A percentile compares a stretch with the other conserved stretches of the same genome.
Evolutionary conservation across 2,113 vertebrate genomes (phyloP).

Genomic region (Monopterus albus): DNA sequence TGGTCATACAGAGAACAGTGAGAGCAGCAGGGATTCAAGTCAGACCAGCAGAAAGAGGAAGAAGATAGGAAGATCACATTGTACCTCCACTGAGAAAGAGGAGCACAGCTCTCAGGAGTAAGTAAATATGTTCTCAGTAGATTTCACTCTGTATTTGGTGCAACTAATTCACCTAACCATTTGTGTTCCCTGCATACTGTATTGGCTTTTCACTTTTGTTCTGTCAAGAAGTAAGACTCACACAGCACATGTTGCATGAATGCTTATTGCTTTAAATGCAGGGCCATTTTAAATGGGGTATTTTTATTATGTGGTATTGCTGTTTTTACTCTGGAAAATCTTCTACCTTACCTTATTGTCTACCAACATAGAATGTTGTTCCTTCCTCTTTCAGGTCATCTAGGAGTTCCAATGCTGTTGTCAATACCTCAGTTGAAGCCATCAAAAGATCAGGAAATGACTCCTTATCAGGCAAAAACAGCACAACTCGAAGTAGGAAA

Average conservation of each 20-base stretch:
- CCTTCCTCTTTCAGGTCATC: conserved; percentile 24
- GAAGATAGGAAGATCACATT: conserved; percentile 39
- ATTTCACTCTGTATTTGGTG: background rate
- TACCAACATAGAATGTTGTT: background rate
- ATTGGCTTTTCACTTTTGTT: no score
- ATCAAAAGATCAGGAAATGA: conserved; percentile 38
- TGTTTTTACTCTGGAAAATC: background rate
- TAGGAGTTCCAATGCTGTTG: background rate
- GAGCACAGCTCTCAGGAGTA: conserved; percentile 52
- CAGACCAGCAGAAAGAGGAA: conserved; percentile 27
- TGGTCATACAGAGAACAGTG: conserved; percentile 53
- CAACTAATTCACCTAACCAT: no score
- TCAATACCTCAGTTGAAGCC: background rate
- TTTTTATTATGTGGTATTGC: background rate
- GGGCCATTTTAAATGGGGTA: no score
- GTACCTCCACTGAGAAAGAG: conserved; percentile 21
- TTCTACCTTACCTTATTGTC: background rate
- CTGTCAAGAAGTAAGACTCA: no score
- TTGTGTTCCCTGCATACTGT: no score
- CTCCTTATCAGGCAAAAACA: conserved; percentile 9
- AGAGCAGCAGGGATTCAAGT: conserved; percentile 49
- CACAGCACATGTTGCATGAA: no score
- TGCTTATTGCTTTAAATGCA: no score
- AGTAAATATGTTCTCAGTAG: background rate
- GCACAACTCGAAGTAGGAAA: background rate